Conservation (phyloP, 2,797 vertebrate genomes). For the Malurus splendens region DNA sequence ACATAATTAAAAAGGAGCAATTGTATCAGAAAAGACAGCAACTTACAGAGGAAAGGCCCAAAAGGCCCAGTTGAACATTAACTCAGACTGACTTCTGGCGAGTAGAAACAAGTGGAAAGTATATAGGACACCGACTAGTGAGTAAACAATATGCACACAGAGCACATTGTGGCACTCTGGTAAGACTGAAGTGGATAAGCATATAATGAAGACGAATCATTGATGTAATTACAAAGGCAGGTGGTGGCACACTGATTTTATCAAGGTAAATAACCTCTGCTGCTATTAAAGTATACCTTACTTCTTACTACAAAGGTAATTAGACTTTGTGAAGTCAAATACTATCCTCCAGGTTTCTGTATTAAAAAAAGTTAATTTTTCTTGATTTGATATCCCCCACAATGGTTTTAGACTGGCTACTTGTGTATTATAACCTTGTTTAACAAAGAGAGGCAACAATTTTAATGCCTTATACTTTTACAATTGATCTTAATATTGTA, state of each 20-base stretch:
- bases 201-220: conserved; percentile 4
- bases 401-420: not conserved
- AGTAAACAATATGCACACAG: conserved; percentile 25
- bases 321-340: conserved; percentile 11
- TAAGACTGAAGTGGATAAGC: not conserved
- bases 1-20: conserved; percentile 15
- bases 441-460: not conserved
- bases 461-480: not conserved
- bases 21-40: conserved; percentile 25
- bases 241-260: not conserved
- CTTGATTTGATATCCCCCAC: not conserved
- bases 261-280: not conserved
- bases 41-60: conserved; percentile 11
- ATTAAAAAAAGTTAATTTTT: not conserved
- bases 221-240: conserved; percentile 40
- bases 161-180: not conserved
- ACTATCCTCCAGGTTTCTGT: not conserved
- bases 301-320: conserved; percentile 11
- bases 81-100: conserved; percentile 23
- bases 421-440: not conserved
- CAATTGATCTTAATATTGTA: not conserved
- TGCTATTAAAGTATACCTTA: not conserved
- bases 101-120: conserved; percentile 16
- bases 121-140: not conserved
- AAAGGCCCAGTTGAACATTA: conserved; percentile 50